Evolutionary conservation across 2,888 invertebrate genomes (phyloP), one percentile per base, ranked within the genome.

Genomic region (Lamproptera curius): DNA sequence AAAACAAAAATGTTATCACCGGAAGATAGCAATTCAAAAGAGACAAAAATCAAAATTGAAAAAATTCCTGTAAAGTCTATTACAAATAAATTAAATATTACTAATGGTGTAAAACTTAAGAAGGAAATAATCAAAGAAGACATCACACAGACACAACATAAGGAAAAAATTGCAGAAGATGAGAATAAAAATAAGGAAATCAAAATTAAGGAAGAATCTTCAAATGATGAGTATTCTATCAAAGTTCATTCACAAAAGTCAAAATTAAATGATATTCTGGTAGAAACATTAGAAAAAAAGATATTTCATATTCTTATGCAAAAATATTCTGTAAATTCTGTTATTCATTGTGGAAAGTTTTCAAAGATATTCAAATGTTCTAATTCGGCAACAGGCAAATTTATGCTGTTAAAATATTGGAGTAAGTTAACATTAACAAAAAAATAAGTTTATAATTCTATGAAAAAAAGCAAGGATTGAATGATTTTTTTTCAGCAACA

Each of bases 281-380:
- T n/a, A n/a, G n/a, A n/a, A n/a, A n/a, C n/a, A n/a, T 40, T 70
- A 38, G 60, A 69, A 56, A 16, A 39, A 14, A 53, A 42, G 42
- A 55, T 73, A 52, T 44, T 28, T 1, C 4, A 46, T 4, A 53
- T 49, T 20, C 54, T 70, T 15, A 43, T 59, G 0, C 31, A 46
- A 39, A 51, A 63, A 20, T 59, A 55, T 28, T 62, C 46, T 17
- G 41, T 73, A 2, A 51, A 49, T 3, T 50, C 57, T 13, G 3
- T 64, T 16, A 60, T 75, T 50, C 62, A 59, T 10, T 16, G 26
- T 1, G 81, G 81, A 10, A 55, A 45, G 50, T 74, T 58, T 54
- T 76, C 79, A 1, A 61, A 51, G 42, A 64, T 81, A 51, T 75
- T 62, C 42, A 58, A 61, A 42, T 74, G 66, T 46, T 55, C 52